Evolutionary conservation across 2,888 invertebrate genomes (phyloP).

Genomic region (Electrophaes corylata): DNA sequence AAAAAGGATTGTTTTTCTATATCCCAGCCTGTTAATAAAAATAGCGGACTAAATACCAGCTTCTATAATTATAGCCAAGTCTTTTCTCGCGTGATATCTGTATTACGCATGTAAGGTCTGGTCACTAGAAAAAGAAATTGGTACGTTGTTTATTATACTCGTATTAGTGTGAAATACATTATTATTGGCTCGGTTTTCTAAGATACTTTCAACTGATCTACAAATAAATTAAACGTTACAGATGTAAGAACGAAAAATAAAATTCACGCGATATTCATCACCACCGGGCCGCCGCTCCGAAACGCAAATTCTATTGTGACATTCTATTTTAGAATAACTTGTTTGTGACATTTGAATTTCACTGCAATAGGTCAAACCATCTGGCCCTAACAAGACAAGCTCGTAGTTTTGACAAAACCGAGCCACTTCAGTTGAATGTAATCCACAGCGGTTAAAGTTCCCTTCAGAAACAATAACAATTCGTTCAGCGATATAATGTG

Average conservation of each 20-base stretch:
- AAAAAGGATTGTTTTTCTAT: not conserved
- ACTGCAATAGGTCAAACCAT: slow-evolving; percentile 20
- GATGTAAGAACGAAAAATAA: too few relatives aligned
- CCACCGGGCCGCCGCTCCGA: too few relatives aligned
- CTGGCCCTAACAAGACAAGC: slow-evolving; percentile 39
- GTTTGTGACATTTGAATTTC: slow-evolving; percentile 8
- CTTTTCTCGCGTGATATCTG: not conserved
- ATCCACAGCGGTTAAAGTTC: slow-evolving; percentile 64
- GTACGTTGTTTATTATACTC: too few relatives aligned
- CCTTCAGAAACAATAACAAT: slow-evolving; percentile 74
- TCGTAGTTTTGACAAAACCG: slow-evolving; percentile 50
- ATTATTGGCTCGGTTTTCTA: too few relatives aligned
- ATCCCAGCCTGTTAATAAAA: not conserved
- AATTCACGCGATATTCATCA: too few relatives aligned
- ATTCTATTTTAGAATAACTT: slow-evolving; percentile 6
- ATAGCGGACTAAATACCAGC: not conserved
- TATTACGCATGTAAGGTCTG: too few relatives aligned
- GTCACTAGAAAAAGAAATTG: not conserved
- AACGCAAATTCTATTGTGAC: slow-evolving; percentile 11
- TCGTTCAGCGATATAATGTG: slow-evolving; percentile 69
- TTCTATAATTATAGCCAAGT: not conserved
- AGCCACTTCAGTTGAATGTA: slow-evolving; percentile 59
- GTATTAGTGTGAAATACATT: too few relatives aligned
- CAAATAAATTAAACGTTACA: too few relatives aligned
- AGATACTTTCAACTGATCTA: too few relatives aligned